A percentile compares a stretch with the other conserved stretches of the same genome.
Conservation (phyloP, 2,113 vertebrate genomes). For the Psammodynastes pulverulentus region DNA sequence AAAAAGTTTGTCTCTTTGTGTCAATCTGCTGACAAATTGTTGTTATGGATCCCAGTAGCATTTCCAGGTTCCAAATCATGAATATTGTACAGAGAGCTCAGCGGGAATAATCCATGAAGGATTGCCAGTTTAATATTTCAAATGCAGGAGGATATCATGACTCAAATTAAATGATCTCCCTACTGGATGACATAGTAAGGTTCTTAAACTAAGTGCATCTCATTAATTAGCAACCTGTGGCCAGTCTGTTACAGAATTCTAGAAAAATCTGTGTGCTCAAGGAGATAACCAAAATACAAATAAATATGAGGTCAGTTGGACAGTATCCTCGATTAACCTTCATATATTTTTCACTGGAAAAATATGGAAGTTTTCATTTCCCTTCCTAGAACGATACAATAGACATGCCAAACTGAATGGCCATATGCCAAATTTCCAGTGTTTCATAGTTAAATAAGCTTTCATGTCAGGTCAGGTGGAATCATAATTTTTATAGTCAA, state of each 20-base stretch:
- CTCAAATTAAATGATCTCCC: background rate
- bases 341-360: background rate
- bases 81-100: background rate
- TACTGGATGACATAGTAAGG: background rate
- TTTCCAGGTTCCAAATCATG: background rate
- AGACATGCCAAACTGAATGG: background rate
- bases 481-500: background rate
- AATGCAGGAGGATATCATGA: background rate
- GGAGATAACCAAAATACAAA: background rate
- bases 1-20: background rate
- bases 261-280: background rate
- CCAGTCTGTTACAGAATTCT: background rate
- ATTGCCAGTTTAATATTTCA: background rate
- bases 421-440: background rate
- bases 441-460: background rate
- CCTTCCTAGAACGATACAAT: background rate
- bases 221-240: background rate
- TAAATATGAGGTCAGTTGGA: background rate
- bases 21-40: background rate
- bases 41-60: background rate
- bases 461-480: background rate
- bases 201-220: background rate
- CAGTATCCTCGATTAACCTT: background rate
- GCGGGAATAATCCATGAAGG: background rate
- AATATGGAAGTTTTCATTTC: background rate